These are phyloP conservation scores for Solen grandis DNA, from an alignment of 1,140 invertebrate genomes.

Conservation along the genomic window DNA sequence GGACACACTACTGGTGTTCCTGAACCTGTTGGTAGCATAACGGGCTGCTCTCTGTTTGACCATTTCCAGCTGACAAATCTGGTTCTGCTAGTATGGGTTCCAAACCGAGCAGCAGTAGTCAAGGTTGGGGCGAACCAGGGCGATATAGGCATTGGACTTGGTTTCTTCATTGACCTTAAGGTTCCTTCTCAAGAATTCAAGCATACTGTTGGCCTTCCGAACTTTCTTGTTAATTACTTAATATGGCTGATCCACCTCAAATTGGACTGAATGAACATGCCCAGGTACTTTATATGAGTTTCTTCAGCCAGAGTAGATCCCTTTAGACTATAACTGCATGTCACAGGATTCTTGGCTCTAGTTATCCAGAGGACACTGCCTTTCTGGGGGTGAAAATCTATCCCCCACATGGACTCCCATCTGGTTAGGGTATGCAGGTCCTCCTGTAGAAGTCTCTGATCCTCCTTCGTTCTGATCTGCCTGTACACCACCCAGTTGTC, in stretches of 20 bases:
- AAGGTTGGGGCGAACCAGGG: background rate
- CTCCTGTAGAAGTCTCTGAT: background rate
- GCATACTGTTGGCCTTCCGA: no score
- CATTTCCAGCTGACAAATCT: no score
- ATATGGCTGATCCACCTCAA: background rate
- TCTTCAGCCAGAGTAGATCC: background rate
- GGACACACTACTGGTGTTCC: no score
- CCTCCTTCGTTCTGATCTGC: background rate
- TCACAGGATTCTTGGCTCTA: background rate
- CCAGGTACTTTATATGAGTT: background rate
- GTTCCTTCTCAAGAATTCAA: background rate
- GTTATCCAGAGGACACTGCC: background rate
- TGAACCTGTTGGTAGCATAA: background rate
- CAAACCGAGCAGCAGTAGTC: constrained; percentile 11
- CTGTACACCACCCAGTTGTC: background rate
- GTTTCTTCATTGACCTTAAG: background rate
- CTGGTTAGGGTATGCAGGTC: background rate
- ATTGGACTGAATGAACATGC: background rate
- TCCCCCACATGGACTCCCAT: background rate
- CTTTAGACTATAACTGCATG: background rate
- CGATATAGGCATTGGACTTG: no score
- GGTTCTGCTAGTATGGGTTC: background rate
- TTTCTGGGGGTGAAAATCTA: constrained; percentile 10
- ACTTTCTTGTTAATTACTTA: background rate
- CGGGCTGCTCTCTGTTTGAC: background rate